Percentiles rank a stretch among this genome's conserved stretches.
Conservation (phyloP, 2,888 invertebrate genomes). For the Calameuta idolon region DNA sequence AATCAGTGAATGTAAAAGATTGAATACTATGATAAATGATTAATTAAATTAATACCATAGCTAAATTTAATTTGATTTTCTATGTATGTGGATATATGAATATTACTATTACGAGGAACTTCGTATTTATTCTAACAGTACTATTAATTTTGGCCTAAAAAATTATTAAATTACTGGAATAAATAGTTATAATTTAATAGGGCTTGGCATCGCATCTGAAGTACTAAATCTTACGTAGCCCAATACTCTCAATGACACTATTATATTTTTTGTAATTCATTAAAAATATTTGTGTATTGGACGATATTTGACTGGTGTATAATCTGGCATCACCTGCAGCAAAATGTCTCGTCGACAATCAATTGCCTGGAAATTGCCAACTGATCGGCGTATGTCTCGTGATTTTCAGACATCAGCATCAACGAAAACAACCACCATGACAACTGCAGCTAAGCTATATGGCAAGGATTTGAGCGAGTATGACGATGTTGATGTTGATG, state of each 20-base stretch:
- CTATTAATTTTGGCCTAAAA: background rate
- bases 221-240: background rate
- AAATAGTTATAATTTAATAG: background rate
- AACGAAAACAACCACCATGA: conserved; percentile 90
- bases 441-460: conserved; percentile 89
- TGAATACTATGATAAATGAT: background rate
- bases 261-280: background rate
- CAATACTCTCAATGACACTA: background rate
- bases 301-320: background rate
- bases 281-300: background rate
- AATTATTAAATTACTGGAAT: background rate
- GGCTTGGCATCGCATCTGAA: background rate
- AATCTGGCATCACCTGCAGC: background rate
- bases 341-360: background rate
- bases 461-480: conserved; percentile 91
- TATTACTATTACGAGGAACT: background rate
- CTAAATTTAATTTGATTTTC: background rate
- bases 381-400: conserved; percentile 15
- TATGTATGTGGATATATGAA: background rate
- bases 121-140: background rate
- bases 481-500: conserved; percentile 97
- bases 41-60: background rate
- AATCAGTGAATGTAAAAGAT: background rate
- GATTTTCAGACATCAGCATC: conserved; percentile 86
- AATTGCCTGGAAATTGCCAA: background rate